A percentile compares a stretch with the other conserved stretches of the same genome.
Evolutionary conservation across 2,113 vertebrate species (phyloP).

Genomic region (Saguinus midas): DNA sequence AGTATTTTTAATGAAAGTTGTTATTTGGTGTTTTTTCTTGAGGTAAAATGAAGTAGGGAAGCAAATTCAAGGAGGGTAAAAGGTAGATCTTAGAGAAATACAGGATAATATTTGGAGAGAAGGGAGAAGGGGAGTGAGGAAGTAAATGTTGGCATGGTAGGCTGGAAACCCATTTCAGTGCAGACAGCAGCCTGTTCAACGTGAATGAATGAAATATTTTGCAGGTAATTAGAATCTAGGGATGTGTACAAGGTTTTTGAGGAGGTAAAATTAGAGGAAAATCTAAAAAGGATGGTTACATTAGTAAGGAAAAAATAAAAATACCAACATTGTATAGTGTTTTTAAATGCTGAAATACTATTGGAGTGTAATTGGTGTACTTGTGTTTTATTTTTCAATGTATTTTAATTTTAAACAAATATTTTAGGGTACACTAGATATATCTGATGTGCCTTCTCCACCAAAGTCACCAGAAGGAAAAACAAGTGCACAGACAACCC

Average conservation of each 20-base stretch:
- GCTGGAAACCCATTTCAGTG: neutral
- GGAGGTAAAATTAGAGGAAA: neutral
- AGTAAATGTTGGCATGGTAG: no score
- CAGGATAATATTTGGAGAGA: neutral
- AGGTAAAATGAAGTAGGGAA: neutral
- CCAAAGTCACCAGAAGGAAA: constrained; percentile 80
- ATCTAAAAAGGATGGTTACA: neutral
- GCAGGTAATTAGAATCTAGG: neutral
- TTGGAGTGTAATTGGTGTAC: neutral
- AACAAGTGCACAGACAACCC: constrained; percentile 25
- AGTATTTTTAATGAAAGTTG: neutral
- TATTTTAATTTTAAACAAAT: neutral
- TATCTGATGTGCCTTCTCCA: constrained; percentile 71
- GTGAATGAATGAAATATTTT: fast-evolving
- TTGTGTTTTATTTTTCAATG: neutral
- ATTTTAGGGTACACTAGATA: constrained; percentile 71
- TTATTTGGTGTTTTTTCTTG: neutral
- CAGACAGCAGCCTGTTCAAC: neutral
- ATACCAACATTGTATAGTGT: neutral
- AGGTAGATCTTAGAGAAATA: neutral
- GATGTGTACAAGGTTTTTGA: neutral
- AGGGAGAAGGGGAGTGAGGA: no score
- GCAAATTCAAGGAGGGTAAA: neutral
- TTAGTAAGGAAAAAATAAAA: neutral
- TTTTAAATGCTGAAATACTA: neutral